A percentile compares a stretch with the other conserved stretches of the same genome.
These are phyloP conservation scores for Miltochrista miniata DNA, from an alignment of 2,888 invertebrate genomes.

Conservation along the genomic window DNA sequence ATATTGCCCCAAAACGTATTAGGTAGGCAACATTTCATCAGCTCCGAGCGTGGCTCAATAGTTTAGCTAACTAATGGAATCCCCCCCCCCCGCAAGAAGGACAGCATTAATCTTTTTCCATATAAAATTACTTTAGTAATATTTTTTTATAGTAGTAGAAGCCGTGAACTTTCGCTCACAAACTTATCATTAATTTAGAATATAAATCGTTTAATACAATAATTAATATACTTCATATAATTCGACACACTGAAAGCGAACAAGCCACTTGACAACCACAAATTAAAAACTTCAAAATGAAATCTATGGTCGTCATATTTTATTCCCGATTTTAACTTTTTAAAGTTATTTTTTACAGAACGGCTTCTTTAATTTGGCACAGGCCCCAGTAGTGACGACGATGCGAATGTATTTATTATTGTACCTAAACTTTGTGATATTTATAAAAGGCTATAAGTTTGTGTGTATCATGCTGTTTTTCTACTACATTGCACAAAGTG, in stretches of 20 bases:
- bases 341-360: conserved; percentile 41
- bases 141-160: too few relatives aligned
- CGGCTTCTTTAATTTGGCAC: conserved; percentile 50
- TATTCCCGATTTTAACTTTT: conserved; percentile 42
- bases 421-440: conserved; percentile 72
- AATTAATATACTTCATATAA: background rate
- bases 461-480: conserved; percentile 49
- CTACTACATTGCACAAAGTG: conserved; percentile 42
- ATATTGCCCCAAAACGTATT: too few relatives aligned
- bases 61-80: too few relatives aligned
- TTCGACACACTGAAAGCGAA: conserved; percentile 50
- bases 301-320: conserved; percentile 47
- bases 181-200: background rate
- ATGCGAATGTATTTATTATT: conserved; percentile 59
- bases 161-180: too few relatives aligned
- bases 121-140: too few relatives aligned
- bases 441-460: conserved; percentile 65
- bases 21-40: too few relatives aligned
- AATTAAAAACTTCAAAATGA: conserved; percentile 56
- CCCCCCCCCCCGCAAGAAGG: too few relatives aligned
- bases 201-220: background rate
- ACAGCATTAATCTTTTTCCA: too few relatives aligned
- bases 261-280: conserved; percentile 46
- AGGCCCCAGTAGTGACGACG: conserved; percentile 54
- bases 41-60: too few relatives aligned